phyloP scores from a whole-genome alignment of 1,140 invertebrate genomes.

The Drosophila ercepeae region DNA sequence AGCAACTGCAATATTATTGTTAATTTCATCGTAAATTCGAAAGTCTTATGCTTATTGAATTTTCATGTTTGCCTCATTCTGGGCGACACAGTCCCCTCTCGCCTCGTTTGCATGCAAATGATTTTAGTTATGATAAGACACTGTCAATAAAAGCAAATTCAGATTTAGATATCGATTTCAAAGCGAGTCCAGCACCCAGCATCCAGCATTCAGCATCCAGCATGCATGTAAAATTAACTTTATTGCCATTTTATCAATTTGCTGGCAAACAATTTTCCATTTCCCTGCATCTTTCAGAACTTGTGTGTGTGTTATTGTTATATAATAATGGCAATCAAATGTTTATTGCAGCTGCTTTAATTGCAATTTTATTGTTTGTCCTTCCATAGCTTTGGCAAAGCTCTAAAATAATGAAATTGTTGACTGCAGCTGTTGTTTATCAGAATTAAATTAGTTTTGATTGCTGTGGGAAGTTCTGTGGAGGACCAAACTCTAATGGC shows the following conservation, averaged over 20 bases:
- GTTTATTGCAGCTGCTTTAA: slow-evolving; percentile 55
- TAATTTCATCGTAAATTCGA: slow-evolving; percentile 81
- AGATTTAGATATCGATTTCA: slow-evolving; percentile 31
- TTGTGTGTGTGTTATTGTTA: slow-evolving; percentile 39
- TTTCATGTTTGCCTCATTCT: slow-evolving; percentile 65
- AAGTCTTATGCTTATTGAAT: slow-evolving; percentile 82
- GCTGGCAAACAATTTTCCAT: slow-evolving; percentile 30
- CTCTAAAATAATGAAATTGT: slow-evolving; percentile 41
- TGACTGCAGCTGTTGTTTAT: slow-evolving; percentile 57
- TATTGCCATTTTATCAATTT: slow-evolving; percentile 69
- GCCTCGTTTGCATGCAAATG: slow-evolving; percentile 61
- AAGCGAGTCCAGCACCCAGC: neutral
- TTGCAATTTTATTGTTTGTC: slow-evolving; percentile 64
- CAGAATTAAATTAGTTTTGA: slow-evolving; percentile 53
- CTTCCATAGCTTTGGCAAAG: slow-evolving; percentile 27
- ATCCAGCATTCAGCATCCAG: neutral
- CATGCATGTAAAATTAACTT: slow-evolving; percentile 52
- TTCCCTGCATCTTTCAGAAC: slow-evolving; percentile 1
- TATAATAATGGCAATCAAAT: slow-evolving; percentile 66
- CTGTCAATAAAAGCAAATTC: slow-evolving; percentile 67
- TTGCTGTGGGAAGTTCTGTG: slow-evolving; percentile 41
- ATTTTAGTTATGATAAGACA: slow-evolving; percentile 72
- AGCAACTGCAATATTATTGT: slow-evolving; percentile 78
- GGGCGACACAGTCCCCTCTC: slow-evolving; percentile 20
- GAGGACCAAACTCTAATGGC: slow-evolving; percentile 9